These are phyloP conservation scores for Atrina japonica DNA, from an alignment of 2,888 invertebrate species.

Conservation along the genomic window DNA sequence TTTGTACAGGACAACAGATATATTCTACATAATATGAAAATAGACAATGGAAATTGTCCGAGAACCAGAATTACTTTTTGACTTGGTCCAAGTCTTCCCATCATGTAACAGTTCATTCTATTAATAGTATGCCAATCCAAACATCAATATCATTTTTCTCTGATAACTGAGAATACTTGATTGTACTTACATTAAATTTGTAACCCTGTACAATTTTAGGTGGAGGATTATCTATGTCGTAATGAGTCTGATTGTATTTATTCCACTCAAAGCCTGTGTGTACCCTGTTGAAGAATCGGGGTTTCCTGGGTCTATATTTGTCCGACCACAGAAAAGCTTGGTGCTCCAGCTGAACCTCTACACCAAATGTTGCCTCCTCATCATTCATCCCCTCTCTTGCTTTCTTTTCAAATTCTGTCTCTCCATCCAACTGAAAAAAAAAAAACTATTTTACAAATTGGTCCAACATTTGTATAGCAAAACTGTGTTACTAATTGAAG, in stretches of 20 bases:
- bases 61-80: too few relatives aligned
- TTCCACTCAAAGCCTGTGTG: slow-evolving; percentile 98
- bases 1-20: too few relatives aligned
- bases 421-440: slow-evolving; percentile 81
- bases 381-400: slow-evolving; percentile 88
- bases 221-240: slow-evolving; percentile 99
- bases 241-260: slow-evolving; percentile 99
- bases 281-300: slow-evolving; percentile 95
- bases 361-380: slow-evolving; percentile 95
- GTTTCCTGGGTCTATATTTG: slow-evolving; percentile 98
- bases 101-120: too few relatives aligned
- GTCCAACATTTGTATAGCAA: too few relatives aligned
- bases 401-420: slow-evolving; percentile 89
- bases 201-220: slow-evolving; percentile 99
- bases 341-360: slow-evolving; percentile 90
- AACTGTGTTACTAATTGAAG: too few relatives aligned
- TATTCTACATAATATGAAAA: too few relatives aligned
- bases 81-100: too few relatives aligned
- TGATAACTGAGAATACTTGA: too few relatives aligned
- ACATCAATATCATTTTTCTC: too few relatives aligned
- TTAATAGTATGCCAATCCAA: too few relatives aligned
- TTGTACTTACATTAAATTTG: slow-evolving; percentile 93
- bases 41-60: too few relatives aligned
- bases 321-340: slow-evolving; percentile 97
- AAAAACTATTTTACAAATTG: too few relatives aligned